These are phyloP conservation scores for Seira sanloemensis DNA, from an alignment of 2,888 invertebrate species.

Conservation along the genomic window DNA sequence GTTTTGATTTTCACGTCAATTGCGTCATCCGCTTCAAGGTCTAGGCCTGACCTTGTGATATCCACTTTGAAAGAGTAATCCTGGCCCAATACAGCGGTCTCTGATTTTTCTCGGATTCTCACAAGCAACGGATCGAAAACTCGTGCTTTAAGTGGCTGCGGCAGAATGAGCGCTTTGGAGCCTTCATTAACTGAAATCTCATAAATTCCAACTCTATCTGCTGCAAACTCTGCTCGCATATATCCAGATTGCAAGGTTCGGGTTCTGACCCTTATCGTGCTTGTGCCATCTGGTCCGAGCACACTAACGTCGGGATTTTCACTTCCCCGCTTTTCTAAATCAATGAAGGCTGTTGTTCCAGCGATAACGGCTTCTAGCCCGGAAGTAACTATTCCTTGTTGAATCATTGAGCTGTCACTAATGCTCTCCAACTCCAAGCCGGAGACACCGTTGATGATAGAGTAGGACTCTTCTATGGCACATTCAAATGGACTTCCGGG, in stretches of 20 bases:
- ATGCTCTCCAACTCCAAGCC: conserved; percentile 71
- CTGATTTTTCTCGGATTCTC: conserved; percentile 84
- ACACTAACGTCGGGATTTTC: conserved; percentile 78
- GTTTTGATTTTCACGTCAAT: conserved; percentile 88
- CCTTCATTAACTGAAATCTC: conserved; percentile 82
- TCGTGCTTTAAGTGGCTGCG: conserved; percentile 82
- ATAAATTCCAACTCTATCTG: conserved; percentile 85
- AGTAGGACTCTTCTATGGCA: conserved; percentile 75
- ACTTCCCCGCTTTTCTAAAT: conserved; percentile 77
- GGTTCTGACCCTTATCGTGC: conserved; percentile 67
- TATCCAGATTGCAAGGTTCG: conserved; percentile 75
- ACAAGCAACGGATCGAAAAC: conserved; percentile 87
- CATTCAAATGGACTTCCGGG: conserved; percentile 92
- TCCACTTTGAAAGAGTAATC: conserved; percentile 89
- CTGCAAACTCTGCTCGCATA: conserved; percentile 85
- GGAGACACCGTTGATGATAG: conserved; percentile 70
- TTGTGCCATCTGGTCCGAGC: conserved; percentile 78
- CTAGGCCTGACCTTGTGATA: conserved; percentile 85
- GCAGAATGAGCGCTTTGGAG: conserved; percentile 80
- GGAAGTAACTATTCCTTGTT: conserved; percentile 67
- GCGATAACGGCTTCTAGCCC: conserved; percentile 77
- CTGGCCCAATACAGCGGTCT: conserved; percentile 85
- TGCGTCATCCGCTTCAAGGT: conserved; percentile 79
- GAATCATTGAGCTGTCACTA: conserved; percentile 70
- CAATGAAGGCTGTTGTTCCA: conserved; percentile 76